These are phyloP conservation scores for Drosophila demipolita DNA, from an alignment of 2,888 invertebrate species.

Conservation along the genomic window DNA sequence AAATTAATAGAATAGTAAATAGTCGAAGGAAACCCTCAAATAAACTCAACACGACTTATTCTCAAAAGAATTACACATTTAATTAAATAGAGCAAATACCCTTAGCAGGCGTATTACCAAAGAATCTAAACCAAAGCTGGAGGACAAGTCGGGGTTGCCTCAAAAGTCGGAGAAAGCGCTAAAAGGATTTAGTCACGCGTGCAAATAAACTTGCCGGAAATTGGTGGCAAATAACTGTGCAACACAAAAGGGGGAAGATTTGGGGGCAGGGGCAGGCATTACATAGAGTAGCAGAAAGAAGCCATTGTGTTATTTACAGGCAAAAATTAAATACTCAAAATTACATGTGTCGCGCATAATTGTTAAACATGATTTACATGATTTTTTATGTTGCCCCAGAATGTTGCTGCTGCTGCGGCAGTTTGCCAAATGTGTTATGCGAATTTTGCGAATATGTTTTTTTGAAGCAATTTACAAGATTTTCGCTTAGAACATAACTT, in stretches of 20 bases:
- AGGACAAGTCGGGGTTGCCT: constrained; percentile 38
- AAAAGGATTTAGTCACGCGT: constrained; percentile 73
- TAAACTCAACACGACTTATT: no score
- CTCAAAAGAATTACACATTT: not conserved
- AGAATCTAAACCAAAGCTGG: constrained; percentile 34
- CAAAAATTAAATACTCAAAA: constrained; percentile 32
- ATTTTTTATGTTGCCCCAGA: constrained; percentile 22
- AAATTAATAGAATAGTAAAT: no score
- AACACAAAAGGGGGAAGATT: not conserved
- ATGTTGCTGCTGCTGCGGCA: constrained; percentile 13
- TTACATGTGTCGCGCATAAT: constrained; percentile 61
- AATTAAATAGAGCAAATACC: not conserved
- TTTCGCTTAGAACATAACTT: constrained; percentile 33
- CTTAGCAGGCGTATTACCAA: not conserved
- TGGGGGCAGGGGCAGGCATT: not conserved
- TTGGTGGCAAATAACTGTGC: not conserved
- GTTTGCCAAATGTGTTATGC: constrained; percentile 54
- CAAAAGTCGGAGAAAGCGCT: constrained; percentile 71
- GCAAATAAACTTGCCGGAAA: constrained; percentile 10
- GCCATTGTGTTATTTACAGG: not conserved
- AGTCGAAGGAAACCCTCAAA: no score
- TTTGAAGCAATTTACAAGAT: constrained; percentile 44
- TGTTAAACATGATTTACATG: constrained; percentile 72
- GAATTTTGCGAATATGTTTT: constrained; percentile 70
- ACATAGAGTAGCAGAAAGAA: not conserved